Conservation (phyloP, 1,140 invertebrate genomes). For the Trypoxylus dichotomus region DNA sequence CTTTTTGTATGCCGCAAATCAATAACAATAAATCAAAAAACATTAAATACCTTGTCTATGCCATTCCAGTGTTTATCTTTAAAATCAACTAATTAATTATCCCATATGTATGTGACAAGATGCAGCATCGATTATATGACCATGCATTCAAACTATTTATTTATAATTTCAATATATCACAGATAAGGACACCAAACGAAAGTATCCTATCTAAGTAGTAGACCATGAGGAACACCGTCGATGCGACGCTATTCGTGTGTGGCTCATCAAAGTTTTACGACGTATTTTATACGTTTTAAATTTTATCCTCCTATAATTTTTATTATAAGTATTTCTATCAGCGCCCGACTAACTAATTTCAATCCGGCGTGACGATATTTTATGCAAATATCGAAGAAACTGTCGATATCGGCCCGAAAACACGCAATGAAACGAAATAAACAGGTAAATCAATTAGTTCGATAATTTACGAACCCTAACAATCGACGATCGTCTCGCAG, state of each 20-base stretch:
- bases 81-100: not conserved
- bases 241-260: not conserved
- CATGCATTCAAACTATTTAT: not conserved
- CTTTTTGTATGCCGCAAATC: not conserved
- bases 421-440: not conserved
- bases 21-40: not conserved
- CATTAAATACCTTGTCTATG: not conserved
- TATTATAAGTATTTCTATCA: slow-evolving; percentile 11
- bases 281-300: slow-evolving; percentile 10
- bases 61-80: not conserved
- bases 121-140: not conserved
- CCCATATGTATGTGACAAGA: not conserved
- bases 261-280: slow-evolving; percentile 10
- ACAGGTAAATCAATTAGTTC: slow-evolving; percentile 8
- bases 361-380: not conserved
- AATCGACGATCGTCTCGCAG: not conserved
- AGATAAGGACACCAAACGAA: not conserved
- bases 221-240: not conserved
- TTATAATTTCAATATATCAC: slow-evolving; percentile 23
- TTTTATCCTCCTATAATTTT: slow-evolving; percentile 14
- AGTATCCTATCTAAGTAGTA: not conserved
- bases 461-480: slow-evolving; percentile 10
- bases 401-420: not conserved
- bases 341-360: slow-evolving; percentile 6
- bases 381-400: slow-evolving; percentile 13